Evolutionary conservation across 2,888 invertebrate species (phyloP), one percentile per base, ranked within the genome.

Genomic region (Temnothorax ravouxi): DNA sequence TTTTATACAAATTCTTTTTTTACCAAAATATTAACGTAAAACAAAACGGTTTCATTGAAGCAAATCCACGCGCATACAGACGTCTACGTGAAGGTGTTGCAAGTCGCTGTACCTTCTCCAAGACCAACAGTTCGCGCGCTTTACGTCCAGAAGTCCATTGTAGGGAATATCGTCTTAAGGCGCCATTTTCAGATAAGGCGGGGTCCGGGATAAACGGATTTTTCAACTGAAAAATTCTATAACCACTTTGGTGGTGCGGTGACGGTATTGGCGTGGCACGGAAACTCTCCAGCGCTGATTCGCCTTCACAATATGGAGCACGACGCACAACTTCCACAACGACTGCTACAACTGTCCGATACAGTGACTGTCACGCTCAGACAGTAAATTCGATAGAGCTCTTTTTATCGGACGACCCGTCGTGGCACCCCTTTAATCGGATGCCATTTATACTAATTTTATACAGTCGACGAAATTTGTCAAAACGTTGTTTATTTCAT

Each of bases 351-450:
- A 69, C 85, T 85, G 83, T 85, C 77, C 83, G 50, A 54, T 72
- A 56, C 85, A 84, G 84, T 72, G 47, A 71, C 84, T 77, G 85
- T 84, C 85, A 85, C 76, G 74, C 66, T 77, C 84, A 77, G 77
- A 77, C 85, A n/a, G 66, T 71, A 77, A 69, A 84, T 84, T 84
- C 69, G 67, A 66, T 81, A 21, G 62, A 71, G 54, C 2, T 44
- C 47, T 81, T 69, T 80, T 81, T 81, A 71, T 83, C 52, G 44
- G 81, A 61, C 29, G 79, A 62, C 29, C 29, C 34, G 56, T 69
- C n/a, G 44, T 25, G 9, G 41, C 29, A 44, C 56, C 13, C 25
- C 79, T 72, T 80, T 59, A 72, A 47, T 54, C 38, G n/a, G 25
- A 29, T 38, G 59, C 47, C 59, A 59, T 71, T 80, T 72, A 52